Conservation (phyloP, 64 coral and sea anemone genomes). For the Montipora sp. region DNA sequence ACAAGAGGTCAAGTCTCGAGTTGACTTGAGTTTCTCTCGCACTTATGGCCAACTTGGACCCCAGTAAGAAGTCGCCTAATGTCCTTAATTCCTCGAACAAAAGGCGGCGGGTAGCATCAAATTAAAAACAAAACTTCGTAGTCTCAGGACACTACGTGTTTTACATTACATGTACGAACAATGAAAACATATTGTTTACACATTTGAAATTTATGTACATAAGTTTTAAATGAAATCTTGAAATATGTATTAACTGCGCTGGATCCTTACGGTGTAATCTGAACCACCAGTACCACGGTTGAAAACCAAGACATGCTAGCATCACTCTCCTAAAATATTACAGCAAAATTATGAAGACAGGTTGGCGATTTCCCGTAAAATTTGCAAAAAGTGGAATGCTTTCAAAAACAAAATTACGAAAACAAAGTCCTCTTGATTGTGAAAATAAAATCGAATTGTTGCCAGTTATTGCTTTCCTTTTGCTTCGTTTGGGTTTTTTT, state of each 20-base stretch:
- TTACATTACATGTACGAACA: background rate
- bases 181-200: background rate
- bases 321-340: background rate
- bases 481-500: too few species aligned
- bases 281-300: background rate
- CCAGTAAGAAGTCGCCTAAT: too few species aligned
- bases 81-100: background rate
- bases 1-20: too few species aligned
- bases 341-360: background rate
- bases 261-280: background rate
- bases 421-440: too few species aligned
- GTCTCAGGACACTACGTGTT: background rate
- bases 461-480: too few species aligned
- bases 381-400: background rate
- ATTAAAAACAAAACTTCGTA: background rate
- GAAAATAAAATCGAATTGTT: too few species aligned
- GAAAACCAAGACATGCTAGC: background rate
- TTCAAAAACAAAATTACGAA: too few species aligned
- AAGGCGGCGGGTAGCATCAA: background rate
- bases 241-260: too few species aligned
- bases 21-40: too few species aligned
- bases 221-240: too few species aligned
- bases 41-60: too few species aligned
- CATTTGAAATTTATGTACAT: background rate
- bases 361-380: background rate